These are phyloP conservation scores for Glandiceps talaboti DNA, from an alignment of 53 echinoderm and acorn worm species.

Conservation along the genomic window DNA sequence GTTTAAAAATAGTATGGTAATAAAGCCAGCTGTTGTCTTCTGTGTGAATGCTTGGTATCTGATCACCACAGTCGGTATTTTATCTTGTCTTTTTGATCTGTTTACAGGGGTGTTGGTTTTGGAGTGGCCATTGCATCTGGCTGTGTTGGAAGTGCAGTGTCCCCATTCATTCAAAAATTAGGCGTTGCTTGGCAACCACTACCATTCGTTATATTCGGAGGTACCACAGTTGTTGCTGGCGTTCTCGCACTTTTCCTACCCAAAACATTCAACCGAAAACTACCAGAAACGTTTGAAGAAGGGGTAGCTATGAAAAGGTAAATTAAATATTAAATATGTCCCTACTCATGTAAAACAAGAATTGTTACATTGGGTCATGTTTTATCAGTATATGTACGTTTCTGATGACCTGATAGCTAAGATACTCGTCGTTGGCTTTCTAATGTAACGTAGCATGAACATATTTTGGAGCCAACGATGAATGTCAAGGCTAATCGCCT, in stretches of 20 bases:
- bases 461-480: too few species aligned
- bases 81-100: not conserved
- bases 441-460: too few species aligned
- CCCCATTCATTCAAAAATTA: conserved; percentile 33
- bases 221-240: conserved; percentile 21
- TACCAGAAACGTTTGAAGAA: conserved; percentile 49
- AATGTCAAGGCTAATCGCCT: too few species aligned
- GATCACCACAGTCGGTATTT: not conserved
- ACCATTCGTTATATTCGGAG: conserved; percentile 44
- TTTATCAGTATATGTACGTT: too few species aligned
- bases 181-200: conserved; percentile 35
- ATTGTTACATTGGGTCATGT: too few species aligned
- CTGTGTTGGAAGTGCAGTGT: conserved; percentile 35
- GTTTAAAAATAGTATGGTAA: too few species aligned
- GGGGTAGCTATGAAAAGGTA: conserved; percentile 37
- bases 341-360: too few species aligned
- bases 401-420: too few species aligned
- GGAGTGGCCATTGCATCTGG: conserved; percentile 37
- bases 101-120: conserved; percentile 36
- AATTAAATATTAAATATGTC: not conserved
- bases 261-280: conserved; percentile 23
- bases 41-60: too few species aligned
- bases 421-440: too few species aligned
- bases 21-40: too few species aligned
- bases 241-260: conserved; percentile 27